Evolutionary conservation across 2,888 invertebrate species (phyloP).

Genomic region (Hypomecis punctinalis): DNA sequence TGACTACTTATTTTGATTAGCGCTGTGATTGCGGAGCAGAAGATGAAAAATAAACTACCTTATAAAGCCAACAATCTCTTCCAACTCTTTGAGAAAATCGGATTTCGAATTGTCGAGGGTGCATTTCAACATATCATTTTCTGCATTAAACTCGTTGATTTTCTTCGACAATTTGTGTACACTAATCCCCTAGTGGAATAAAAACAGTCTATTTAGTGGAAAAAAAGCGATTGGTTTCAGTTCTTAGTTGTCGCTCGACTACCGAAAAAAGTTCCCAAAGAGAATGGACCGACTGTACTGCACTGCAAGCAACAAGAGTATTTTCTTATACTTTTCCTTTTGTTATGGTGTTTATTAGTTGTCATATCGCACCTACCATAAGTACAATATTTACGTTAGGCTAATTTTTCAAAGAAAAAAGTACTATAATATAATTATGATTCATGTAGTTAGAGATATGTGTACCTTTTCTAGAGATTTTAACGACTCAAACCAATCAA

Average conservation of each 20-base stretch:
- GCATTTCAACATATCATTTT: slow-evolving; percentile 68
- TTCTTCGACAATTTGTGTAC: slow-evolving; percentile 61
- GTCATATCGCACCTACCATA: too few species aligned
- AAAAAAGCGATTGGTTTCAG: neutral
- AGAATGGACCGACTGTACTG: too few species aligned
- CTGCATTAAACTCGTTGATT: slow-evolving; percentile 68
- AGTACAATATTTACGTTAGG: too few species aligned
- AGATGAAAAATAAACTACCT: slow-evolving; percentile 52
- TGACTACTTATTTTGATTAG: too few species aligned
- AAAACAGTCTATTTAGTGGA: slow-evolving; percentile 2
- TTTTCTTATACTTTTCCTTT: neutral
- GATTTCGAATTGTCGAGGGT: slow-evolving; percentile 63
- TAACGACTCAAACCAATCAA: slow-evolving; percentile 68
- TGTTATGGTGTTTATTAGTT: too few species aligned
- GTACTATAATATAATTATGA: too few species aligned
- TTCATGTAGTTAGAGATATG: neutral
- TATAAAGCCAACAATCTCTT: slow-evolving; percentile 61
- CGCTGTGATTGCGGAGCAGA: too few species aligned
- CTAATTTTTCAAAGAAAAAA: too few species aligned
- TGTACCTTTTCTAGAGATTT: slow-evolving; percentile 62
- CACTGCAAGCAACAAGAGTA: too few species aligned
- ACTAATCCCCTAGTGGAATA: slow-evolving; percentile 55
- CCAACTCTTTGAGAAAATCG: slow-evolving; percentile 61
- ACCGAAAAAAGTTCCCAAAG: too few species aligned
- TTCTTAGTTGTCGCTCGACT: neutral